Conservation (phyloP, 2,113 vertebrate genomes). For the Vidua chalybeata region DNA sequence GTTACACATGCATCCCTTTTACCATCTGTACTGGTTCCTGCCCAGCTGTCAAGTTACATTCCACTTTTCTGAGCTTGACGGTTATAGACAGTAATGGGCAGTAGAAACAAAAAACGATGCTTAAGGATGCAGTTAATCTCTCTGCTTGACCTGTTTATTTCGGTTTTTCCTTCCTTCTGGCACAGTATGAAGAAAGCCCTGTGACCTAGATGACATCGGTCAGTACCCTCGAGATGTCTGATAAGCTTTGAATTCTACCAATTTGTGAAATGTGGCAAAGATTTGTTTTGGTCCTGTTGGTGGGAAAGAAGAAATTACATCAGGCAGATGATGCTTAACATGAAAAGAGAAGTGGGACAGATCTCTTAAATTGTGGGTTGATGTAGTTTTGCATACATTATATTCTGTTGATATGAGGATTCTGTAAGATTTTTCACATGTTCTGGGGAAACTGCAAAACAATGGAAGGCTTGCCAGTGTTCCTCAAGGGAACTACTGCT, state of each 20-base stretch:
- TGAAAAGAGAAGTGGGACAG: slow-evolving; percentile 4
- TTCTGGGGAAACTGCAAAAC: background rate
- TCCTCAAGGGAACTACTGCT: background rate
- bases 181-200: background rate
- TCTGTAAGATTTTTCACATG: background rate
- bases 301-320: slow-evolving; percentile 26
- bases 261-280: background rate
- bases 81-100: background rate
- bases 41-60: background rate
- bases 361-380: background rate
- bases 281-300: background rate
- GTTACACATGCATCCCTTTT: accelerated
- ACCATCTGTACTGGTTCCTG: background rate
- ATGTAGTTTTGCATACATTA: background rate
- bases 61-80: background rate
- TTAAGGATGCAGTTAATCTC: background rate
- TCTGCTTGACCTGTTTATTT: background rate
- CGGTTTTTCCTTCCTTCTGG: background rate
- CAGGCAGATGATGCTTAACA: background rate
- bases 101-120: background rate
- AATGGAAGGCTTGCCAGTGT: background rate
- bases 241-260: background rate
- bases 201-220: background rate
- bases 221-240: background rate
- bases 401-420: background rate